A percentile compares a stretch with the other conserved stretches of the same genome.
Conservation (phyloP, 2,888 invertebrate species). For the Thecophora atra region DNA sequence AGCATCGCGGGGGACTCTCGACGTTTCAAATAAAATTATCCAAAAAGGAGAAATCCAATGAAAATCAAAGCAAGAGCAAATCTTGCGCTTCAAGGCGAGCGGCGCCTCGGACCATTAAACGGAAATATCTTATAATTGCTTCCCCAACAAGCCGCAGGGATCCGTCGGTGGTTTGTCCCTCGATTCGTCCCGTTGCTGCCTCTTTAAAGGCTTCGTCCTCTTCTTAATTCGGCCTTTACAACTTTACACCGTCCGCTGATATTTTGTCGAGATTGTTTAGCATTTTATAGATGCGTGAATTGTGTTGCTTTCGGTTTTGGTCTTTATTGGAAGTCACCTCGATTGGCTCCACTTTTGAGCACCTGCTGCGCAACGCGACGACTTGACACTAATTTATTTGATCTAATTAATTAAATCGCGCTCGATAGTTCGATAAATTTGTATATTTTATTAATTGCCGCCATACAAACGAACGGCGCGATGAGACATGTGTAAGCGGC, state of each 20-base stretch:
- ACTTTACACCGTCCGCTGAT: neutral
- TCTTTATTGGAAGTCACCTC: neutral
- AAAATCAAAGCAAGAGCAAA: slow-evolving; percentile 54
- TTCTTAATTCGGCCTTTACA: neutral
- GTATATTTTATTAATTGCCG: slow-evolving; percentile 56
- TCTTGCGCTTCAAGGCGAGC: slow-evolving; percentile 61
- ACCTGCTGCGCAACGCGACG: slow-evolving; percentile 53
- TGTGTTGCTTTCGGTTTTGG: neutral
- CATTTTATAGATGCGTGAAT: neutral
- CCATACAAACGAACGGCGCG: slow-evolving; percentile 43
- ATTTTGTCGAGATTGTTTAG: slow-evolving; percentile 12
- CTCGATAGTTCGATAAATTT: slow-evolving; percentile 48
- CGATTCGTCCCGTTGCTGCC: neutral
- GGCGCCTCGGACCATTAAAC: slow-evolving; percentile 65
- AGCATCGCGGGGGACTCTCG: slow-evolving; percentile 16
- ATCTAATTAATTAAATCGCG: slow-evolving; percentile 52
- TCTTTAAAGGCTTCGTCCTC: neutral
- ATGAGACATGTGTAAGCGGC: slow-evolving; percentile 52
- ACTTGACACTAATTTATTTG: slow-evolving; percentile 46
- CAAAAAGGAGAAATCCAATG: neutral
- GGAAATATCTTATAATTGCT: slow-evolving; percentile 67
- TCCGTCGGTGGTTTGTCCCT: neutral
- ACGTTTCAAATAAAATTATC: neutral
- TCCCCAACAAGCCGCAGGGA: slow-evolving; percentile 62
- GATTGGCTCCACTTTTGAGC: slow-evolving; percentile 34